These are phyloP conservation scores for Philonicus albiceps DNA, from an alignment of 2,888 invertebrate species.

Conservation along the genomic window DNA sequence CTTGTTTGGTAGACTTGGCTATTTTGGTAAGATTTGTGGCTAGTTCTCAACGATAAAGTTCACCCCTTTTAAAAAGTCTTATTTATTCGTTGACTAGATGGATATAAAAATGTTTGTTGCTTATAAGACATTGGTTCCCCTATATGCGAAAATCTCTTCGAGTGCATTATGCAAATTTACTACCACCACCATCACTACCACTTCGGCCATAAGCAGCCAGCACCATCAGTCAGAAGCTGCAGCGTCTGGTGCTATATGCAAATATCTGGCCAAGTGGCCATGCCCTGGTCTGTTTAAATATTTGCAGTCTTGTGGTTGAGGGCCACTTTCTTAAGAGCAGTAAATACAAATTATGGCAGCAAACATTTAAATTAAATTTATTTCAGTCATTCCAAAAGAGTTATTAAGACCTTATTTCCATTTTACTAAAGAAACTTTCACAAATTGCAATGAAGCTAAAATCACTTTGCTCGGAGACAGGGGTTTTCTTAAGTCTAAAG, in stretches of 20 bases:
- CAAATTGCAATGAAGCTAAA: background rate
- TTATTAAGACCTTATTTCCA: background rate
- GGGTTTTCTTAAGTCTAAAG: background rate
- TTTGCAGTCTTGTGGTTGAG: background rate
- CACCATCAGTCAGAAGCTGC: background rate
- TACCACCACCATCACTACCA: background rate
- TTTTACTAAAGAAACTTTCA: background rate
- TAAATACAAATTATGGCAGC: background rate
- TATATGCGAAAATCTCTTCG: background rate
- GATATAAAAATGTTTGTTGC: background rate
- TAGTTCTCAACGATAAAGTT: background rate
- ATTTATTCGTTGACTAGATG: background rate
- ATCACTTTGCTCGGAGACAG: background rate
- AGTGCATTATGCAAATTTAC: background rate
- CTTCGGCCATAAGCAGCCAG: background rate
- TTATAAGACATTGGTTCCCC: background rate
- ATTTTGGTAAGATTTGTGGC: background rate
- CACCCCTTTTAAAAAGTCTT: background rate
- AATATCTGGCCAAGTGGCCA: background rate
- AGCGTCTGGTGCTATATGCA: background rate
- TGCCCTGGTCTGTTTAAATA: background rate
- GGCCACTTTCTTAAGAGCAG: background rate
- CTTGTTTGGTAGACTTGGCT: background rate
- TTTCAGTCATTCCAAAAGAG: background rate
- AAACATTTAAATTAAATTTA: background rate